A percentile compares a stretch with the other conserved stretches of the same genome.
Evolutionary conservation across 1,140 invertebrate genomes (phyloP).

Genomic region (Agrypnia vestita): DNA sequence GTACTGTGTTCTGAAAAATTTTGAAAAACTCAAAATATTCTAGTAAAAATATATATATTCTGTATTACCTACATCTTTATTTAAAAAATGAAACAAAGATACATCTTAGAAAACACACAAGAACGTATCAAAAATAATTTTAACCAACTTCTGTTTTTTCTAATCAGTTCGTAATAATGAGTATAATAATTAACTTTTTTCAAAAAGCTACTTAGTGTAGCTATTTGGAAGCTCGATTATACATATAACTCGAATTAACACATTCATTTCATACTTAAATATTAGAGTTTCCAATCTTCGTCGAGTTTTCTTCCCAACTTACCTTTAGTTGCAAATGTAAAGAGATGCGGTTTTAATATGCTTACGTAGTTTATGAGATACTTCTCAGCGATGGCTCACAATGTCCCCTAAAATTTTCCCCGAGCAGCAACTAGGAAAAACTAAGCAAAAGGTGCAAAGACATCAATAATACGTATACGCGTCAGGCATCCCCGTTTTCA

Average conservation of each 20-base stretch:
- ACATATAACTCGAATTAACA: background rate
- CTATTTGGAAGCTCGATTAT: no score
- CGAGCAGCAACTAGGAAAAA: background rate
- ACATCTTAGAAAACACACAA: background rate
- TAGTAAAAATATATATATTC: no score
- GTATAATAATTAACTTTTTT: no score
- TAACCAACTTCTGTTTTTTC: no score
- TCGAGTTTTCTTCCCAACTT: constrained; percentile 1
- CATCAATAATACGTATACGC: background rate
- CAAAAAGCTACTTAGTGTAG: no score
- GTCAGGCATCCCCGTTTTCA: background rate
- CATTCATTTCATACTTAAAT: background rate
- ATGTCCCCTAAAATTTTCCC: background rate
- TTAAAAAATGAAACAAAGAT: background rate
- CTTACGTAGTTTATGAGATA: constrained; percentile 11
- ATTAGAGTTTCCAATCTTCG: constrained; percentile 2
- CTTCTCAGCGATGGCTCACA: background rate
- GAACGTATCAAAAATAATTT: no score
- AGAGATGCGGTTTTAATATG: constrained; percentile 12
- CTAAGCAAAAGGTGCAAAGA: background rate
- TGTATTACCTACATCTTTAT: background rate
- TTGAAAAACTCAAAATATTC: no score
- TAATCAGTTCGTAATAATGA: no score
- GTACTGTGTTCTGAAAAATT: no score
- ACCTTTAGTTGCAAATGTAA: constrained; percentile 12